These are phyloP conservation scores for Sebastes reedi DNA, from an alignment of 2,797 vertebrate genomes.

Conservation along the genomic window DNA sequence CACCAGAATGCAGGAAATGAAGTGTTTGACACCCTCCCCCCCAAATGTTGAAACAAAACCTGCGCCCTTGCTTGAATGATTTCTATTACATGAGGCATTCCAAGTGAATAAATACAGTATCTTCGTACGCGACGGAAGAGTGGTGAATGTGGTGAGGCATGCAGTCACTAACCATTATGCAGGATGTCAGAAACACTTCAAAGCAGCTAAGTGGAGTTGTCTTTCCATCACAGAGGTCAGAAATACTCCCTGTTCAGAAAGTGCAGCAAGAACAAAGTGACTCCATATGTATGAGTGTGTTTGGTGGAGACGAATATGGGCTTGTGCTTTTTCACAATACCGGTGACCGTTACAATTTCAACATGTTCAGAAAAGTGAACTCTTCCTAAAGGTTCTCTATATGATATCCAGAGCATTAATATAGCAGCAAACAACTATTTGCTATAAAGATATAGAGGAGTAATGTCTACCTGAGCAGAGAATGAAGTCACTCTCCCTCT, in stretches of 20 bases:
- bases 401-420: no score
- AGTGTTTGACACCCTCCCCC: neutral
- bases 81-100: neutral
- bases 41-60: neutral
- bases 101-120: constrained; percentile 17
- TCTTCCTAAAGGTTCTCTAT: no score
- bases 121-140: constrained; percentile 8
- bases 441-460: no score
- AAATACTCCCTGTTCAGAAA: constrained; percentile 9
- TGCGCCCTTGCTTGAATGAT: neutral
- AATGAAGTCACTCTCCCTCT: no score
- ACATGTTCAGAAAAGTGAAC: neutral
- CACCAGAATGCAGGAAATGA: neutral
- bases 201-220: constrained; percentile 38
- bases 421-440: no score
- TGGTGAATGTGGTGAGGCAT: neutral
- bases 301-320: neutral
- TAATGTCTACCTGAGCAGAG: no score
- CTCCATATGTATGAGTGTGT: neutral
- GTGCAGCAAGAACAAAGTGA: neutral
- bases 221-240: constrained; percentile 55
- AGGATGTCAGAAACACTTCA: constrained; percentile 36
- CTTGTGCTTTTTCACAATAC: neutral
- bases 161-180: constrained; percentile 35
- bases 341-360: no score